Evolutionary conservation across 2,797 vertebrate species (phyloP).

Genomic region (Anguilla anguilla): DNA sequence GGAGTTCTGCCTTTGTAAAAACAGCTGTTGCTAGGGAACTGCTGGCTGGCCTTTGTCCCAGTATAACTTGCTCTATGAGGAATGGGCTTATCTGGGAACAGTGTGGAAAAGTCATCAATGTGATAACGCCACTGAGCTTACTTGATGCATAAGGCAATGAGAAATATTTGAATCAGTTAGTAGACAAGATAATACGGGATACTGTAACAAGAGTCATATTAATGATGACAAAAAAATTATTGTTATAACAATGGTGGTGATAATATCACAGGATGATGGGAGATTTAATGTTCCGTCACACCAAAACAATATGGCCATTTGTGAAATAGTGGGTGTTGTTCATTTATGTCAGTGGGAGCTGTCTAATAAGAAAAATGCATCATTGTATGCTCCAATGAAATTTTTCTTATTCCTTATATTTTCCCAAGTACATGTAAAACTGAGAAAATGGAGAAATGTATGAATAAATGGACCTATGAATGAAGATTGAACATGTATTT

Average conservation of each 20-base stretch:
- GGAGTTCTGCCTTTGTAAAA: slow-evolving; percentile 20
- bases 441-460: not conserved
- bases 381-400: not conserved
- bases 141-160: not conserved
- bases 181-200: not conserved
- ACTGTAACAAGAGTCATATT: not conserved
- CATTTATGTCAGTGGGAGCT: not conserved
- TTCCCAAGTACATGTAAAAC: not conserved
- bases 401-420: slow-evolving; percentile 9
- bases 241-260: not conserved
- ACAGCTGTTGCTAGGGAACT: slow-evolving; percentile 27
- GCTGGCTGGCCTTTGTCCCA: slow-evolving; percentile 1
- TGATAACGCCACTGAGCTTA: not conserved
- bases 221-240: not conserved
- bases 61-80: slow-evolving; percentile 5
- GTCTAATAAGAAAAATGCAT: slow-evolving; percentile 12
- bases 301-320: not conserved
- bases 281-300: not conserved
- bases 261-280: not conserved
- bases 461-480: not conserved
- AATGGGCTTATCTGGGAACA: not conserved
- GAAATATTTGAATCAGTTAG: slow-evolving; percentile 7
- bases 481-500: not conserved
- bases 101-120: not conserved
- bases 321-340: not conserved